These are phyloP conservation scores for Stomatorhinus ivindoensis DNA, from an alignment of 2,113 vertebrate genomes.

Conservation along the genomic window DNA sequence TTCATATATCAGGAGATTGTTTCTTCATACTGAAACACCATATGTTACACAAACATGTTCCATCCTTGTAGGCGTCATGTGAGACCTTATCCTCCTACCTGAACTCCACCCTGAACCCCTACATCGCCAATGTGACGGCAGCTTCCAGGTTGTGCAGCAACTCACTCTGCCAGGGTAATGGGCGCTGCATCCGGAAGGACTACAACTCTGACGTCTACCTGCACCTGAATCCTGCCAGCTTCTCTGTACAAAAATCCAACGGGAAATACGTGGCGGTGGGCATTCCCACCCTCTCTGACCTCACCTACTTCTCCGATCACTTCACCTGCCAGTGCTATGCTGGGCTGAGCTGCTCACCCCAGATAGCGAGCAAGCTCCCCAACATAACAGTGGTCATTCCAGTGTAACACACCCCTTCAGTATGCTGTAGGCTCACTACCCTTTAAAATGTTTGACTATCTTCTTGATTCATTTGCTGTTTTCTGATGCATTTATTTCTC, in stretches of 20 bases:
- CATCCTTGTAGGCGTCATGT: slow-evolving; percentile 56
- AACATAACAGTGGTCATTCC: slow-evolving; percentile 18
- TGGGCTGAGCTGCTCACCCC: too few species aligned
- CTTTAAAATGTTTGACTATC: neutral
- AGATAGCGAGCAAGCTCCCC: too few species aligned
- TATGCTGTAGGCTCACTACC: neutral
- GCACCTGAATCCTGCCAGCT: too few species aligned
- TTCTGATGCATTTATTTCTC: neutral
- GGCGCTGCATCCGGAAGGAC: too few species aligned
- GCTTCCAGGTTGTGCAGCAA: too few species aligned
- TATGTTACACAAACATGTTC: neutral
- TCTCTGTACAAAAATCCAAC: too few species aligned
- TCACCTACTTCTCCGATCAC: too few species aligned
- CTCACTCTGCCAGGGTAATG: too few species aligned
- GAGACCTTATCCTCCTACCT: slow-evolving; percentile 55
- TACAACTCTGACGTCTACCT: too few species aligned
- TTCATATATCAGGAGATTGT: neutral
- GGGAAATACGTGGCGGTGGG: too few species aligned
- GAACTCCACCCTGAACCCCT: slow-evolving; percentile 56
- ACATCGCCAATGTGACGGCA: slow-evolving; percentile 61
- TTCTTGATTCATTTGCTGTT: neutral
- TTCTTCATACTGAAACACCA: neutral
- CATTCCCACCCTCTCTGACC: too few species aligned
- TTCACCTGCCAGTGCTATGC: too few species aligned
- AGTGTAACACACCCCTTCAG: neutral